These are phyloP conservation scores for Labroides dimidiatus DNA, from an alignment of 2,797 vertebrate species.

Conservation along the genomic window DNA sequence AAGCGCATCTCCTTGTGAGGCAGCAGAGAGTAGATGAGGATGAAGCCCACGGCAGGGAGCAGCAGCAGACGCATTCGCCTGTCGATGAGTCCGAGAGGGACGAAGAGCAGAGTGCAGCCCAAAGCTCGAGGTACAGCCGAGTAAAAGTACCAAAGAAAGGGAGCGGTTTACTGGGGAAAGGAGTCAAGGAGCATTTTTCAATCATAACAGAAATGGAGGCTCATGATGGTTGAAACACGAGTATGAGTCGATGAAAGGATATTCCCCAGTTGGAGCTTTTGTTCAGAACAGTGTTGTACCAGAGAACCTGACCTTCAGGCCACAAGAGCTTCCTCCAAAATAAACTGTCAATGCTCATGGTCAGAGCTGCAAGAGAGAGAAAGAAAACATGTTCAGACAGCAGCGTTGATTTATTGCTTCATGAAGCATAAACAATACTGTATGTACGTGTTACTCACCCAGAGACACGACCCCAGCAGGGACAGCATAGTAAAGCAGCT, in stretches of 20 bases:
- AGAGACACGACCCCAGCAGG: constrained; percentile 90
- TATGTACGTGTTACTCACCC: constrained; percentile 79
- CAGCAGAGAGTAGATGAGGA: constrained; percentile 94
- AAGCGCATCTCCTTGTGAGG: constrained; percentile 98
- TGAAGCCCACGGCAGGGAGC: constrained; percentile 87
- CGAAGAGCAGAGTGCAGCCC: constrained; percentile 88
- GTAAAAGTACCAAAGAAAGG: constrained; percentile 97
- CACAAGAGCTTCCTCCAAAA: constrained; percentile 93
- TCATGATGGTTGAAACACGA: neutral
- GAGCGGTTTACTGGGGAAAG: constrained; percentile 85
- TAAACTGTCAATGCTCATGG: constrained; percentile 88
- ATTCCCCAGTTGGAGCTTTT: constrained; percentile 98
- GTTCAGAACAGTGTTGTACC: constrained; percentile 96
- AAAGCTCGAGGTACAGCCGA: constrained; percentile 93
- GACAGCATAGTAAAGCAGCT: constrained; percentile 84
- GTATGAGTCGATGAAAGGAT: constrained; percentile 86
- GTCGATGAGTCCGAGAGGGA: constrained; percentile 92
- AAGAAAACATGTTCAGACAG: too few species aligned
- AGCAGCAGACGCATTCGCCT: constrained; percentile 84
- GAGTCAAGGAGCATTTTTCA: constrained; percentile 73
- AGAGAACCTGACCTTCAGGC: constrained; percentile 96
- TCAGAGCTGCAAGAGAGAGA: constrained; percentile 84
- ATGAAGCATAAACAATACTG: neutral
- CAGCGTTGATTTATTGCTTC: too few species aligned
- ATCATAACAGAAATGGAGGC: neutral